Base-by-base conservation (phyloP, 2,797 vertebrate genomes). In the Sebastiscus albofasciatus region DNA sequence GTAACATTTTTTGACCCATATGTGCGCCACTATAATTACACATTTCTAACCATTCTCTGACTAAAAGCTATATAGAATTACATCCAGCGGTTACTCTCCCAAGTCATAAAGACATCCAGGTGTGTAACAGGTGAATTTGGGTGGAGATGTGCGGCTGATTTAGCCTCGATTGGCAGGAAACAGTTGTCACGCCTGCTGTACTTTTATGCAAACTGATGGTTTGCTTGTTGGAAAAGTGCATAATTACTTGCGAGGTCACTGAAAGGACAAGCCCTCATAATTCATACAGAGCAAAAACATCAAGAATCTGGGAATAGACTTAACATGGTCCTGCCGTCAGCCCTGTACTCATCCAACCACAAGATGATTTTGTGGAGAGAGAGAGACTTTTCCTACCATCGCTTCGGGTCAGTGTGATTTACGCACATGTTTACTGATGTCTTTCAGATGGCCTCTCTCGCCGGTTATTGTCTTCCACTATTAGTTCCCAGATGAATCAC, bases 401-500 rank as follows among this genome's bases (percentile, higher is more conserved):
- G 74, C 79, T 91, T 67, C 60, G 86, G 90, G 91, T 90, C 92
- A 85, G 72, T 80, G 88, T 95, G 93, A 96, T 96, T 96, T 95
- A 96, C 72, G 69, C 85, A 82, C 79, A 88, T 95, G 93, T 95
- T 95, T 95, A 94, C 93, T 93, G 92, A 95, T 95, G 93, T 91
- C 89, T 95, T 94, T 95, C 94, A 94, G 92, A 96, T 95, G 93
- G 85, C 85, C 71, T 82, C 76, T 78, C 80, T 93, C 62, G 33
- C 90, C 87, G 89, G 83, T 92, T 92, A 93, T 92, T 94, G 94
- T 95, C 94, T 94, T 91, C 87, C 83, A 86, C 89, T 93, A 95
- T 95, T 94, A 95, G 90, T 94, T 96, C 94, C 93, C 95, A 93
- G 91, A 95, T 93, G 93, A 94, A 92, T 94, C 92, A 92, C 85